A percentile compares a stretch with the other conserved stretches of the same genome.
phyloP scores from a whole-genome alignment of 92 coral and sea anemone species.

The Umimayanthus chanpuru region DNA sequence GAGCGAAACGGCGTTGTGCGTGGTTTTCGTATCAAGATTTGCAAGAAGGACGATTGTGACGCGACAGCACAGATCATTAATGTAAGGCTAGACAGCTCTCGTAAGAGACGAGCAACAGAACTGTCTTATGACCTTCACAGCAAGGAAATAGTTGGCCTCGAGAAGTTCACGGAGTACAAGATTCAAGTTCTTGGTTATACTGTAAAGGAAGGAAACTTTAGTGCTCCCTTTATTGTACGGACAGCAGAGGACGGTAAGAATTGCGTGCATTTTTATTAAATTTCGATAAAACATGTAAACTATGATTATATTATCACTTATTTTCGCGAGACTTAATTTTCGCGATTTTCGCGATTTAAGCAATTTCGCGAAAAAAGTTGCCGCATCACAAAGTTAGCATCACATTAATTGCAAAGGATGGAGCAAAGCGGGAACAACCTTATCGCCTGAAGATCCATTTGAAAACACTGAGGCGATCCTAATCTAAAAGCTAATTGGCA shows the following conservation, averaged over 20 bases:
- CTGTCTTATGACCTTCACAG: constrained; percentile 4
- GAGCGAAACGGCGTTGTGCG: constrained; percentile 61
- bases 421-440: too few relatives aligned
- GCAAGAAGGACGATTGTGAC: constrained; percentile 49
- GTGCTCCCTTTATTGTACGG: background rate
- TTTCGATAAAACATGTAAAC: too few relatives aligned
- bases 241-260: constrained; percentile 26
- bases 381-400: too few relatives aligned
- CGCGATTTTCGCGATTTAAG: too few relatives aligned
- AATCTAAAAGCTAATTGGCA: too few relatives aligned
- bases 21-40: constrained; percentile 52
- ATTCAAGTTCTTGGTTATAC: constrained; percentile 46
- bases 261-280: too few relatives aligned
- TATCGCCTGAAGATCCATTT: too few relatives aligned
- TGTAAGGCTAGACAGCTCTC: constrained; percentile 10
- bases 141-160: constrained; percentile 12
- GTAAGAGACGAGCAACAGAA: constrained; percentile 21
- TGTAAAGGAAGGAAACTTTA: constrained; percentile 5
- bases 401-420: too few relatives aligned
- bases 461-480: too few relatives aligned
- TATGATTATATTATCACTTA: too few relatives aligned
- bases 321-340: too few relatives aligned
- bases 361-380: too few relatives aligned
- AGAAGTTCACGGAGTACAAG: constrained; percentile 42
- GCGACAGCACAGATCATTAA: background rate